Evolutionary conservation across 2,113 vertebrate species (phyloP).

Genomic region (Coturnix japonica): DNA sequence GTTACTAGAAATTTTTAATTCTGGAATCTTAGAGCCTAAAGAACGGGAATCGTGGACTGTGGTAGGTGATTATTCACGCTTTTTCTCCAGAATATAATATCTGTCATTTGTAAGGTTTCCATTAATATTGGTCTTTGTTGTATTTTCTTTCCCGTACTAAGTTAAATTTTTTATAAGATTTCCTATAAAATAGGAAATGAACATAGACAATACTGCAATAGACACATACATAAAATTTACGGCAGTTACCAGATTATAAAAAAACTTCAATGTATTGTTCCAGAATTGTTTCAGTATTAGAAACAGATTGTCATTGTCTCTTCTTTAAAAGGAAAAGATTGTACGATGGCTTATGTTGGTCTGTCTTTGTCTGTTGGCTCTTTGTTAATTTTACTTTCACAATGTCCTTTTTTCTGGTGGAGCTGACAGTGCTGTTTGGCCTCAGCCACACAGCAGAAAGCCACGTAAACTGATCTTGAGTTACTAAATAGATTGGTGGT

Average conservation of each 20-base stretch:
- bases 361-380: too few species aligned
- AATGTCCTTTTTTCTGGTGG: background rate
- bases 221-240: background rate
- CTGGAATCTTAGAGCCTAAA: constrained; percentile 95
- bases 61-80: constrained; percentile 77
- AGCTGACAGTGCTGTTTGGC: background rate
- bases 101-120: background rate
- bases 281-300: background rate
- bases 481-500: background rate
- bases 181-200: background rate
- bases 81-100: background rate
- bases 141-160: background rate
- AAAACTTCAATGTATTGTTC: background rate
- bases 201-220: background rate
- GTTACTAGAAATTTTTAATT: constrained; percentile 96
- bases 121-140: background rate
- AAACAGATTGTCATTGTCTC: background rate
- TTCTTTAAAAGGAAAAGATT: background rate
- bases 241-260: background rate
- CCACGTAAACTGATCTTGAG: background rate
- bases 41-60: constrained; percentile 98
- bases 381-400: background rate
- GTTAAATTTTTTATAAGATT: background rate
- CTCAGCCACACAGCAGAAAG: background rate
- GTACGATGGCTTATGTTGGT: background rate